A percentile compares a stretch with the other conserved stretches of the same genome.
Conservation (phyloP, 2,797 vertebrate genomes). For the Sparidentex hasta region DNA sequence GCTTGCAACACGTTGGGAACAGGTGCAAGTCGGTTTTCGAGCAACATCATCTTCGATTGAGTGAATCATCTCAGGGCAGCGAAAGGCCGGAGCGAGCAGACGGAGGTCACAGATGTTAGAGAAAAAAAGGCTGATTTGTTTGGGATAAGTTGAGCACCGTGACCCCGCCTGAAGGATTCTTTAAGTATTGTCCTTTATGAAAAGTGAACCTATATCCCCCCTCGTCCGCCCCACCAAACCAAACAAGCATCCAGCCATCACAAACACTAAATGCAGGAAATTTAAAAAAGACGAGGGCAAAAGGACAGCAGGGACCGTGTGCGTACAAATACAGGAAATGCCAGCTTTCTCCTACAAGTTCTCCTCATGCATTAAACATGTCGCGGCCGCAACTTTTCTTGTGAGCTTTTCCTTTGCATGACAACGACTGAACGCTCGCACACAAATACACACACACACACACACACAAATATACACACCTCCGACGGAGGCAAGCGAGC, state of each 20-base stretch:
- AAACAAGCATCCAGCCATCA: slow-evolving; percentile 62
- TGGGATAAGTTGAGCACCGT: slow-evolving; percentile 5
- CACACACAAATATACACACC: slow-evolving; percentile 11
- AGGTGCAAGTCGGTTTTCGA: neutral
- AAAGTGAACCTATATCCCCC: slow-evolving; percentile 30
- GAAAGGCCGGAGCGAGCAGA: neutral
- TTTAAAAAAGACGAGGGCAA: slow-evolving; percentile 75
- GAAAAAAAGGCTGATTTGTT: neutral
- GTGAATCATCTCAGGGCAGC: neutral
- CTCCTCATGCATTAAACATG: slow-evolving; percentile 67
- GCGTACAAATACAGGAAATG: slow-evolving; percentile 68
- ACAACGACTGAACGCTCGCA: slow-evolving; percentile 38
- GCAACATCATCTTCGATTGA: slow-evolving; percentile 1
- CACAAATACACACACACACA: neutral
- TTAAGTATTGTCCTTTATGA: slow-evolving; percentile 60
- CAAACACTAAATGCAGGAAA: slow-evolving; percentile 75
- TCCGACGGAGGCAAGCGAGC: neutral
- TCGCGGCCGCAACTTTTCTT: neutral
- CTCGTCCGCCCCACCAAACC: slow-evolving; percentile 28
- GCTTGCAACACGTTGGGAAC: neutral
- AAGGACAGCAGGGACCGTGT: slow-evolving; percentile 61
- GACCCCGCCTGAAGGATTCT: slow-evolving; percentile 53
- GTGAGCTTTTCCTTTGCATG: slow-evolving; percentile 19
- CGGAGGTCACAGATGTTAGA: slow-evolving; percentile 34
- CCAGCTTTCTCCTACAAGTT: slow-evolving; percentile 59